Percentiles rank a stretch among this genome's conserved stretches.
Evolutionary conservation across 2,797 vertebrate genomes (phyloP).

Genomic region (Caiman crocodilus): DNA sequence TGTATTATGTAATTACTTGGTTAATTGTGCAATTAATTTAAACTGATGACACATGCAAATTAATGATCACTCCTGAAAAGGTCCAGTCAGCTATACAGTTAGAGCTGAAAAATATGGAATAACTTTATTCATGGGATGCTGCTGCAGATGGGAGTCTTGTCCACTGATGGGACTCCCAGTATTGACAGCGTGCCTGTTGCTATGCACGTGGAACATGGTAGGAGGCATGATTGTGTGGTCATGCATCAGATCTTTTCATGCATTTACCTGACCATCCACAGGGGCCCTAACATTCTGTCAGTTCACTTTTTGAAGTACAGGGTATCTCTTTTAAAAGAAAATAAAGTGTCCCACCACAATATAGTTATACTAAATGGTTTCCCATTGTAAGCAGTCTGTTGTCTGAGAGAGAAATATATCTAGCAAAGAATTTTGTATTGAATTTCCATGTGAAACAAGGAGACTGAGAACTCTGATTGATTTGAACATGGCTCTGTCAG

Average conservation of each 20-base stretch:
- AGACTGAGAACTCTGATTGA: neutral
- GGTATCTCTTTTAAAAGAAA: neutral
- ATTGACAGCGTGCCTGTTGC: no score
- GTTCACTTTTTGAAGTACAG: neutral
- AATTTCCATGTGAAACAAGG: neutral
- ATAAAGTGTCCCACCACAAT: neutral
- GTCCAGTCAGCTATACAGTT: neutral
- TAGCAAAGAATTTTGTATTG: neutral
- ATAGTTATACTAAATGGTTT: neutral
- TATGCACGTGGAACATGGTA: no score
- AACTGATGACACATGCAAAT: neutral
- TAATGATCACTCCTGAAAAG: fast-evolving
- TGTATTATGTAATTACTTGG: no score
- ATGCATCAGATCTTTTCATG: no score
- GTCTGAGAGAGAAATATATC: fast-evolving
- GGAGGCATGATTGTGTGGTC: no score
- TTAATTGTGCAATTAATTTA: no score
- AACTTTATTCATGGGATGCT: no score
- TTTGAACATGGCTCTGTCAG: neutral
- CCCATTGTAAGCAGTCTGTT: neutral
- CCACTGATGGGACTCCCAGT: no score
- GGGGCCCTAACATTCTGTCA: neutral
- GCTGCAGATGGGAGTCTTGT: no score
- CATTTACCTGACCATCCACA: no score
- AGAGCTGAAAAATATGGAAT: no score